Base-by-base conservation (phyloP, 2,888 invertebrate species). In the Abrostola tripartita region DNA sequence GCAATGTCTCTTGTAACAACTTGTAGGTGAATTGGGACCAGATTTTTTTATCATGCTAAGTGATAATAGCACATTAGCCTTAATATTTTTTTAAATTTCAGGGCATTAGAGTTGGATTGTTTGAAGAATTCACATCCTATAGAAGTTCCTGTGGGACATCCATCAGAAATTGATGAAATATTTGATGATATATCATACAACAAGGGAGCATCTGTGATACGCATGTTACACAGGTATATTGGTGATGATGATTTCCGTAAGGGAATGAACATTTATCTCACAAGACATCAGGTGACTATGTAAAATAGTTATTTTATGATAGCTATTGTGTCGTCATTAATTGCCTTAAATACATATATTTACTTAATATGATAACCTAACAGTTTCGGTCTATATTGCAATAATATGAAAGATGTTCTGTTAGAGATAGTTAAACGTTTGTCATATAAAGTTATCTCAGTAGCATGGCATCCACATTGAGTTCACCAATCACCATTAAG, bases 171-270 rank as follows among this genome's bases (percentile, higher is more conserved):
- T 65, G 99, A 99, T 91, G 99, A 99, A 91, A 99, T 99, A 78
- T 99, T 99, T 94, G 99, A 99, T 94, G 98, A 98, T 81, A 99
- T 99, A 82, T 99, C 99, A 41, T 99, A 99, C 92, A 97, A 97
- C 85, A 99, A 99, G 90, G 99, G 99, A 5, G 98, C 99, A 1
- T 98, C 98, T 56, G 97, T 99, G 7, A 98, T 99, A 71, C 95
- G 99, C 73, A 99, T 99, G 99, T 92, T 99, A 71, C 98, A 99
- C 87, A 96, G 97, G 84, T 99, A 98, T 85, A 97, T 99, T 84
- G 99, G 99, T 11, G 98, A 99, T 90, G 96, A 97, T 85, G 98
- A 98, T 90, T 99, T 99, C 88, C 96, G 97, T 44, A 97, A 97
- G 89, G 99, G 99, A 55, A 98, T 99, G 97, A 97, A 98, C 85